A percentile compares a stretch with the other conserved stretches of the same genome.
phyloP scores from a whole-genome alignment of 2,113 vertebrate species.

The Eira barbara region DNA sequence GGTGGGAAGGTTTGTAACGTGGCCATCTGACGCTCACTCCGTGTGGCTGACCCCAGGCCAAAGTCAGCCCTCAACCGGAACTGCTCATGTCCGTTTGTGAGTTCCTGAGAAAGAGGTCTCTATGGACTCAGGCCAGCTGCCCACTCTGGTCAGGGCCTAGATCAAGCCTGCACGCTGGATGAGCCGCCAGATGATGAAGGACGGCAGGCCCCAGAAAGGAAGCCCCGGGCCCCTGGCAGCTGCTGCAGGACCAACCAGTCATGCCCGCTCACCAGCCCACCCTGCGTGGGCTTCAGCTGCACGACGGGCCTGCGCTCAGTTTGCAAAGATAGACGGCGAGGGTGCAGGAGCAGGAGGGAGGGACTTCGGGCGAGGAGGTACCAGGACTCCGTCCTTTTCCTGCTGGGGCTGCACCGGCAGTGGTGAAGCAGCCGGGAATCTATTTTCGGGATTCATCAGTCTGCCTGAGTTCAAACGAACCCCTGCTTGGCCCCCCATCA shows the following conservation, averaged over 20 bases:
- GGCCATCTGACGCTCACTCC: background rate
- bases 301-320: background rate
- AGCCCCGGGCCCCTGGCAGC: background rate
- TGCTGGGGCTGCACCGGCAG: too few species aligned
- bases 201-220: background rate
- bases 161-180: too few species aligned
- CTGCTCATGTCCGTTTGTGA: background rate
- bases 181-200: background rate
- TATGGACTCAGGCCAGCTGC: too few species aligned
- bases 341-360: background rate
- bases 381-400: too few species aligned
- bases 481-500: background rate
- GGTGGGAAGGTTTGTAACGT: background rate
- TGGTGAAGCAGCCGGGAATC: too few species aligned
- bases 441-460: background rate
- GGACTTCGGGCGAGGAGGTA: background rate
- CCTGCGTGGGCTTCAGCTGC: background rate
- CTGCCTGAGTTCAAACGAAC: background rate
- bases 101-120: background rate
- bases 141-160: background rate
- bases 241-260: background rate
- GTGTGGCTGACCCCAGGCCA: background rate
- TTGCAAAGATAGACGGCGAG: background rate
- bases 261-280: background rate
- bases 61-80: accelerated